phyloP scores from a whole-genome alignment of 2,797 vertebrate genomes.

The Botia almorhae region DNA sequence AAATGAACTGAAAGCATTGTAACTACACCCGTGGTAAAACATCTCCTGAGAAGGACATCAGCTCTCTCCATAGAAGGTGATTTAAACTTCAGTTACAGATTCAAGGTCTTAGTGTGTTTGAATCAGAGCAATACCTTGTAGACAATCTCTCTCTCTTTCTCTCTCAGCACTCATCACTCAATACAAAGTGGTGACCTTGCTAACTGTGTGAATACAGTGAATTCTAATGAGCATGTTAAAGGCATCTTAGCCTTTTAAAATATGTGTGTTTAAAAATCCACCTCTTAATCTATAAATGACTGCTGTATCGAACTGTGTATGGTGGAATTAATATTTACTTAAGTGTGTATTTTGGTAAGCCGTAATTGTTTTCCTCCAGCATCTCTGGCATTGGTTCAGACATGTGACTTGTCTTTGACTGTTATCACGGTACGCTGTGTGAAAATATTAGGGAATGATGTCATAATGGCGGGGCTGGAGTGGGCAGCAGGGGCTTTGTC shows the following conservation, averaged over 20 bases:
- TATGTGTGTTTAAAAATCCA: constrained; percentile 65
- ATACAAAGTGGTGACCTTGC: constrained; percentile 51
- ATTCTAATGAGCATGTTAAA: constrained; percentile 58
- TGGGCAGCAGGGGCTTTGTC: constrained; percentile 52
- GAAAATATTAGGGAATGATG: constrained; percentile 28
- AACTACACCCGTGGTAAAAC: constrained; percentile 2
- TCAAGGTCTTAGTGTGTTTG: constrained; percentile 24
- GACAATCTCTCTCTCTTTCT: constrained; percentile 3
- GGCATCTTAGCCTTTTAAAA: constrained; percentile 53
- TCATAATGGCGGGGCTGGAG: constrained; percentile 42
- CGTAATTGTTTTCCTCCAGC: not conserved
- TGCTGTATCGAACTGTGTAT: not conserved
- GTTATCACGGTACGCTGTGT: not conserved
- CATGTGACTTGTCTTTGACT: not conserved
- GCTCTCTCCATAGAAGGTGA: not conserved
- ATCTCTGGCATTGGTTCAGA: not conserved
- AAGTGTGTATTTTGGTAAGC: not conserved
- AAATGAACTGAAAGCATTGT: constrained; percentile 32
- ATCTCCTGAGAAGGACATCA: constrained; percentile 13
- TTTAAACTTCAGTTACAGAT: constrained; percentile 44
- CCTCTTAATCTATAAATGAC: constrained; percentile 38
- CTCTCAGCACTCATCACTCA: constrained; percentile 3
- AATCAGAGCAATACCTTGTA: constrained; percentile 35
- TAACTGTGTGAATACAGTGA: constrained; percentile 62
- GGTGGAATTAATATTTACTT: constrained; percentile 16